Evolutionary conservation across 2,113 vertebrate genomes (phyloP), one percentile per base, ranked within the genome.

Genomic region (Corvus hawaiiensis): DNA sequence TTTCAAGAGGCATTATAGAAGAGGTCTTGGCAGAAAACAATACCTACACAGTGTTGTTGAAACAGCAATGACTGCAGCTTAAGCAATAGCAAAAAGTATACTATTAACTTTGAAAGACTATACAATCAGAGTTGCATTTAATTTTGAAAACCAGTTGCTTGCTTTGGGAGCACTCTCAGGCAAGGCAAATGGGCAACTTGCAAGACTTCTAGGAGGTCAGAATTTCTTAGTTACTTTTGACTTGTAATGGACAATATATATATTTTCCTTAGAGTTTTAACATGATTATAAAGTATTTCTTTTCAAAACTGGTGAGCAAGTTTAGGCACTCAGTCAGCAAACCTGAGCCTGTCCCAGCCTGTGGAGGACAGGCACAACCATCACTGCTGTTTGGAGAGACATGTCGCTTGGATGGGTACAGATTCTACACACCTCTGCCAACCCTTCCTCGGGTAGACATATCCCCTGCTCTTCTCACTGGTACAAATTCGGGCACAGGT

Each of bases 381-480:
- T 7, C 24, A 0, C 12, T 23, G 43, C 51, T 21, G 27, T 22
- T 10, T 10, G 37, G 17, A 49, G 26, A 16, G 30, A n/a, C 10
- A 3, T 1, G 10, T 41, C 5, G 22, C 28, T 59, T 2, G 20
- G 18, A 22, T 3, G 24, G 3, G 19, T 2, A 18, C 24, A 30
- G 48, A 17, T 19, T 24, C 20, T 1, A 28, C 5, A 2, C 1
- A 3, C 5, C 15, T 27, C 71, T 49, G 48, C 51, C 17, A 23
- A 3, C 12, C 6, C 33, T 24, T 4, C 28, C 58, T 61, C 30
- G 15, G 27, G 56, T 5, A 5, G 1, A 7, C 1, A 19, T 27
- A 33, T 13, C 32, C 68, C 27, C 77, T 22, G 52, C n/a, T 26
- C 23, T 10, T n/a, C 73, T 7, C 26, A 2, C 58, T 7, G 17